Base-by-base conservation (phyloP, 2,888 invertebrate genomes). In the Nomada goodeniana region DNA sequence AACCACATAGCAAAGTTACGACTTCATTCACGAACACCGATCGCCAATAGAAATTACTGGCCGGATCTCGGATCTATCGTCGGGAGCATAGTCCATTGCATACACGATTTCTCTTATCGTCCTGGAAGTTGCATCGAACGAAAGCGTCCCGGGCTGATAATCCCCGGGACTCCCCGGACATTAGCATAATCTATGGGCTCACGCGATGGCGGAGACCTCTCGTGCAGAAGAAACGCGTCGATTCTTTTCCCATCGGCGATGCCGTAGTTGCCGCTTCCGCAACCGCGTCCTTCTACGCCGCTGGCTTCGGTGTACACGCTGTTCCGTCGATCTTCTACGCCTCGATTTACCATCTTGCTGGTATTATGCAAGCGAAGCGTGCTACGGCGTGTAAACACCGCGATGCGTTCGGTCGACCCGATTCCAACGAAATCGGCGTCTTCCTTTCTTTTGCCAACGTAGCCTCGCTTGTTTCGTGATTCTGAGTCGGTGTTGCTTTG, bases 131-230 rank as follows among this genome's bases (percentile, higher is more conserved):
- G 68, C 69, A 42, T 47, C 78, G 80, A 83, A 77, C 75, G 63
- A 69, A 70, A 53, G 68, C 79, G 76, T 85, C 75, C 57, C 84
- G 42, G 75, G 59, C 77, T 82, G 84, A 79, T 87, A 87, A 87
- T 86, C 84, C 79, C 50, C 53, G 72, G 78, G 69, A 78, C 76
- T 74, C 78, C 26, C 69, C 67, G 78, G 74, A 81, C 82, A 87
- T 87, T 86, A 86, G 84, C 87, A 84, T 87, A 87, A 87, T 87
- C 78, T 80, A 84, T 20, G 71, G 61, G 10, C n/a, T 18, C 64
- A 71, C 26, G 60, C n/a, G 11, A 26, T 52, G 55, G 23, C 18
- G 57, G 53, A 70, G 50, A 29, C 18, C 11, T 18, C 60, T 70
- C 74, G 77, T 59, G 77, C 52, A 52, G 77, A 80, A 80, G 83